Evolutionary conservation across 2,113 vertebrate species (phyloP).

Genomic region (Montifringilla adamsi): DNA sequence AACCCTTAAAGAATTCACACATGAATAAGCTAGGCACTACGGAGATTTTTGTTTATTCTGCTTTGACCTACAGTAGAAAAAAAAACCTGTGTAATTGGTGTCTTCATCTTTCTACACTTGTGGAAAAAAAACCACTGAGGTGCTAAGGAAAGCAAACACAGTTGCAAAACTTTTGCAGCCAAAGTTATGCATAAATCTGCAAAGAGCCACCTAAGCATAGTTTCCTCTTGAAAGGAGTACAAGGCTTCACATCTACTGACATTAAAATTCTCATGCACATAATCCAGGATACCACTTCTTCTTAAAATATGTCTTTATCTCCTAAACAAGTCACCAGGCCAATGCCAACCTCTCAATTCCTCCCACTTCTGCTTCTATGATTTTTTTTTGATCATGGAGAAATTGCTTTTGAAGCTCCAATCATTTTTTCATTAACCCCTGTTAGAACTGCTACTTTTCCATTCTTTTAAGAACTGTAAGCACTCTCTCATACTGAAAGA

Average conservation of each 20-base stretch:
- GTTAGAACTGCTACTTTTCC: background rate
- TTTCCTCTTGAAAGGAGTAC: background rate
- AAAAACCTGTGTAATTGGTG: rapidly evolving
- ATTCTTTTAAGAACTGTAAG: background rate
- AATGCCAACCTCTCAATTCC: background rate
- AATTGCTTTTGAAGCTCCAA: background rate
- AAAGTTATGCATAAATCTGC: background rate
- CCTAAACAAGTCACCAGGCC: background rate
- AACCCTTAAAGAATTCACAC: background rate
- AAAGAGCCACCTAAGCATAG: background rate
- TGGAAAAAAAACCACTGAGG: background rate
- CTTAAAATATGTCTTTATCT: background rate
- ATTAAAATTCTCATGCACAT: background rate
- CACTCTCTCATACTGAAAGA: background rate
- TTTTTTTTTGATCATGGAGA: background rate
- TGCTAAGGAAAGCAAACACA: background rate
- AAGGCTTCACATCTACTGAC: background rate
- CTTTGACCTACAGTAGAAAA: background rate
- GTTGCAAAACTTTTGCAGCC: background rate
- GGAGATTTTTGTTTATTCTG: background rate
- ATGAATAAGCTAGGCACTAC: background rate
- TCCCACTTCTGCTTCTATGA: background rate
- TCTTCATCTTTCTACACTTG: background rate
- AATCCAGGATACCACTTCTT: background rate
- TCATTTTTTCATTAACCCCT: background rate